Conservation (phyloP, 2,797 vertebrate species). For the Intellagama lesueurii region DNA sequence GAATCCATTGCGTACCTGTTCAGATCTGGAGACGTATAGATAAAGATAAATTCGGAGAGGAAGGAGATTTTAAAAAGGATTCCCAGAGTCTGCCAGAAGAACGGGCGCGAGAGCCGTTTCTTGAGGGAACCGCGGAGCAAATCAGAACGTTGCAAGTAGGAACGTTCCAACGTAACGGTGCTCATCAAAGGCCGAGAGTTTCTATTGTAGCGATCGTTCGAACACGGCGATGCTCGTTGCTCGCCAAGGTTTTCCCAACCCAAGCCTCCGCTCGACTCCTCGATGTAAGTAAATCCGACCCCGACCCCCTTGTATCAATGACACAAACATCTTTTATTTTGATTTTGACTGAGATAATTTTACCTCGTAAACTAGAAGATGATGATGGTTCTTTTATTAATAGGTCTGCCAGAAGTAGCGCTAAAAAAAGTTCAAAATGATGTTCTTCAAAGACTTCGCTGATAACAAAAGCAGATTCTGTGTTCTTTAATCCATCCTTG, state of each 20-base stretch:
- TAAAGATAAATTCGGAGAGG: neutral
- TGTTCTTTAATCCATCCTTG: neutral
- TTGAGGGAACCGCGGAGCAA: no score
- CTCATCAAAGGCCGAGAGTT: neutral
- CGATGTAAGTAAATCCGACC: neutral
- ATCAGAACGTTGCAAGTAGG: neutral
- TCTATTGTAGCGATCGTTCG: neutral
- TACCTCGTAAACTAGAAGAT: neutral
- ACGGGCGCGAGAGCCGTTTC: neutral
- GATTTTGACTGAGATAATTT: neutral
- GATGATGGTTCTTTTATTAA: no score
- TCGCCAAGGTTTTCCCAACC: neutral
- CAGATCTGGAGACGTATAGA: no score
- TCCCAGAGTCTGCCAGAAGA: neutral
- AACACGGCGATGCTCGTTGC: neutral
- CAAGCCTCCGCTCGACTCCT: neutral
- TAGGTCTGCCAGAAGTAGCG: no score
- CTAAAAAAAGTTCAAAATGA: neutral
- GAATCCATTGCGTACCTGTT: no score
- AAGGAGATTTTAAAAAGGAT: neutral
- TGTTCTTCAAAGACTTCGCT: neutral
- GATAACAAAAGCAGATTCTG: neutral
- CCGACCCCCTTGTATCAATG: neutral
- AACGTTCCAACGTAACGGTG: neutral
- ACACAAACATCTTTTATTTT: neutral